Evolutionary conservation across 1,140 invertebrate species (phyloP), one percentile per base, ranked within the genome.

Genomic region (Trissolcus basalis): DNA sequence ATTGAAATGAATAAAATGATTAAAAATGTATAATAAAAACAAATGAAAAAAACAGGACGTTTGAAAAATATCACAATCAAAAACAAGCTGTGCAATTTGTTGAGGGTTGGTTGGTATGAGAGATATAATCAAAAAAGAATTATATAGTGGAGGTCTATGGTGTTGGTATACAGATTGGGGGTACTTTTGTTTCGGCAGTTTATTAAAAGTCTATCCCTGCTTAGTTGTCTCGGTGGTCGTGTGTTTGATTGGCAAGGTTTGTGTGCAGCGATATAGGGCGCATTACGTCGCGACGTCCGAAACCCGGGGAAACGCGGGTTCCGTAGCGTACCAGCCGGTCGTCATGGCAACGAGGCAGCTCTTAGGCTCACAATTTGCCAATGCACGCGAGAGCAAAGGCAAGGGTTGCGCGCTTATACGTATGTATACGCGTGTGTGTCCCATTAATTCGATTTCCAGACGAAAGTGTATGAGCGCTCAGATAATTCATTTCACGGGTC

Each of bases 401-500:
- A 65, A 73, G 61, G 70, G 70, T 59, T 71, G 59, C 33, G 53
- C 19, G 19, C 19, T 27, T 27, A 27, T 58, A 71, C 53, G 65
- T 36, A 39, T 43, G 65, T 55, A 50, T 49, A 48, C 56, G 58
- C 51, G 68, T 16, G 51, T 54, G 61, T 64, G 56, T 71, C 33
- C 47, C 55, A 63, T 71, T 77, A 71, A 77, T 67, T 61, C 63
- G 67, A 63, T 71, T 71, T 70, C 45, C 61, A 15, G 70, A 78
- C 55, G 69, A 68, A 69, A 72, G 61, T 61, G 50, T 78, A 56
- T 27, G 19, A 65, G 43, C 51, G 35, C 48, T 15, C 58, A 47
- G 67, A 71, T 65, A 61, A 74, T 70, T 67, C 58, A 59, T 78
- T 78, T 78, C 70, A 74, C 67, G 76, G 64, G 56, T 60, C 60